Percentiles rank a stretch among this genome's conserved stretches.
These are phyloP conservation scores for Zoroaster sp. DNA, from an alignment of 53 echinoderm and acorn worm genomes.

Conservation along the genomic window DNA sequence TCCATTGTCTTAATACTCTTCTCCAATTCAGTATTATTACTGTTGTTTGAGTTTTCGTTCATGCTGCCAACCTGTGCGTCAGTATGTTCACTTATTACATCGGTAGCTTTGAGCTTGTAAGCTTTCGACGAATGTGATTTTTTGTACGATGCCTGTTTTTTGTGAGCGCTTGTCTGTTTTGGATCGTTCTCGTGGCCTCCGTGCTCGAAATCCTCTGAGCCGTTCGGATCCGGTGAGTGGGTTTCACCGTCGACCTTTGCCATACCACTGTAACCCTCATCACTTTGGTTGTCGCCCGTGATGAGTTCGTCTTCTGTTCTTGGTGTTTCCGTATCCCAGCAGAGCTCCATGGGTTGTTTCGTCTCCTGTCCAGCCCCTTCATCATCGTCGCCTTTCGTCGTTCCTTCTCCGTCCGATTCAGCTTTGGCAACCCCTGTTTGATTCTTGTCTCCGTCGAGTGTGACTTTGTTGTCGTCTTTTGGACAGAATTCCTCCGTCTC, in stretches of 20 bases:
- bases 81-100: neutral
- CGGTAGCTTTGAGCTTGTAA: neutral
- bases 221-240: slow-evolving; percentile 2
- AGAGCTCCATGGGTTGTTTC: neutral
- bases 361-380: neutral
- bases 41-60: slow-evolving; percentile 64
- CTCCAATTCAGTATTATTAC: slow-evolving; percentile 15
- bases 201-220: neutral
- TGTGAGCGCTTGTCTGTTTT: neutral
- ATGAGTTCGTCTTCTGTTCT: neutral
- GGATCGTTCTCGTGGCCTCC: neutral
- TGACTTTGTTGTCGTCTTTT: neutral
- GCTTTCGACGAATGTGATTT: neutral
- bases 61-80: neutral
- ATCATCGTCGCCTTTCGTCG: neutral
- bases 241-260: neutral
- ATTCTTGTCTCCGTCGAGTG: neutral
- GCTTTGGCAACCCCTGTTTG: neutral
- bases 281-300: neutral
- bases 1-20: neutral
- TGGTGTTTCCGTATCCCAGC: neutral
- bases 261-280: neutral
- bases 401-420: neutral
- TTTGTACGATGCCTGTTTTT: neutral
- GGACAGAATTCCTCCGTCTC: neutral